Conservation (phyloP, 1,140 invertebrate species). For the Drosophila auraria region DNA sequence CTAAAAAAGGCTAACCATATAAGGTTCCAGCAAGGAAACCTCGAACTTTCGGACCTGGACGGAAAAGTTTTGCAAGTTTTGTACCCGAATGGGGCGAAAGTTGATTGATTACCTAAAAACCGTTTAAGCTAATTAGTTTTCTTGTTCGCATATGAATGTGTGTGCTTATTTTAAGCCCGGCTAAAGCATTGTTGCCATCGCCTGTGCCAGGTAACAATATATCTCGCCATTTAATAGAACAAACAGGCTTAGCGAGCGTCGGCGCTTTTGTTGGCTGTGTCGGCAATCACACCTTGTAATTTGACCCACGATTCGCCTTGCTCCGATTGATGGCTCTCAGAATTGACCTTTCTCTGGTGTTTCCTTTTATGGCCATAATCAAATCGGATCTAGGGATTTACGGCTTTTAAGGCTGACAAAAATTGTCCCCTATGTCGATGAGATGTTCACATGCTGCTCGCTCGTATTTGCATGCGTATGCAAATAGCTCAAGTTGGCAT, state of each 20-base stretch:
- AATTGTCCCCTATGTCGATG: conserved; percentile 23
- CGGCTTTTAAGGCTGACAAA: conserved; percentile 54
- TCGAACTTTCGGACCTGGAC: background rate
- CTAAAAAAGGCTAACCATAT: conserved; percentile 5
- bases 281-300: conserved; percentile 42
- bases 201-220: conserved; percentile 41
- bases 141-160: conserved; percentile 12
- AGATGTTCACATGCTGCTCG: conserved; percentile 9
- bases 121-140: conserved; percentile 60
- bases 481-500: conserved; percentile 47
- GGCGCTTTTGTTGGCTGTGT: conserved; percentile 42
- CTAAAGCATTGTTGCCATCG: conserved; percentile 9
- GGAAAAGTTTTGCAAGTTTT: conserved; percentile 19
- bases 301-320: background rate
- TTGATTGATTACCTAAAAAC: conserved; percentile 37
- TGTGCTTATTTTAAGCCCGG: conserved; percentile 8
- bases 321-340: conserved; percentile 8
- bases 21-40: conserved; percentile 8
- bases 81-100: conserved; percentile 21
- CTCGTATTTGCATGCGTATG: conserved; percentile 61
- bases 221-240: conserved; percentile 56
- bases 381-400: conserved; percentile 59
- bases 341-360: conserved; percentile 25
- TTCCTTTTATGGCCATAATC: conserved; percentile 35
- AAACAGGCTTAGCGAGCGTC: conserved; percentile 51